These are phyloP conservation scores for Agrotis ipsilon DNA, from an alignment of 2,888 invertebrate species.

Conservation along the genomic window DNA sequence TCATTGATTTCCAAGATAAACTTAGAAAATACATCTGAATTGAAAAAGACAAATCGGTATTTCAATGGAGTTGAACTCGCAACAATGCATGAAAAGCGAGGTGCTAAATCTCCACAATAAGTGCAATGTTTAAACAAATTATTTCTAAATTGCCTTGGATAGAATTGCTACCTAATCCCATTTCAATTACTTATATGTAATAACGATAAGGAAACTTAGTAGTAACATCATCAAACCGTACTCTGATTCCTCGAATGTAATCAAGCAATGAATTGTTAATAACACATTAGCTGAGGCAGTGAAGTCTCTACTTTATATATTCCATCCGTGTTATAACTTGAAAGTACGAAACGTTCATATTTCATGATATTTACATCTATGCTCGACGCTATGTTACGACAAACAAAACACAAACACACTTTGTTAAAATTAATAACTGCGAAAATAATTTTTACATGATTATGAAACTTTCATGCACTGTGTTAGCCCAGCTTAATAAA, in stretches of 20 bases:
- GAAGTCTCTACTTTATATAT: slow-evolving; percentile 44
- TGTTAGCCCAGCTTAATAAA: background rate
- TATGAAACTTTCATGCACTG: slow-evolving; percentile 10
- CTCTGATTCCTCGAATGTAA: slow-evolving; percentile 31
- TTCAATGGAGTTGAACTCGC: too few species aligned
- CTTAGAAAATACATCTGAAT: too few species aligned
- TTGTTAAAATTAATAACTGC: slow-evolving; percentile 25
- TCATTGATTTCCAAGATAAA: too few species aligned
- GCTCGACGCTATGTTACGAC: background rate
- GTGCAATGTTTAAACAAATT: background rate
- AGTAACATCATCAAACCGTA: slow-evolving; percentile 19
- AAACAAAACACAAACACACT: slow-evolving; percentile 7
- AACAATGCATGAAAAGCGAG: too few species aligned
- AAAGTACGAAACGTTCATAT: background rate
- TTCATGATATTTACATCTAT: slow-evolving; percentile 4
- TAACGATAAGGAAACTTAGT: background rate
- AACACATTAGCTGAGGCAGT: slow-evolving; percentile 32
- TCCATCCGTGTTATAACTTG: background rate
- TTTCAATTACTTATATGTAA: background rate
- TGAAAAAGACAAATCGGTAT: too few species aligned
- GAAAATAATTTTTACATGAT: slow-evolving; percentile 7
- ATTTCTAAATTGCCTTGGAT: background rate
- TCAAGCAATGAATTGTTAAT: slow-evolving; percentile 42
- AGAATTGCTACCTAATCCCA: background rate
- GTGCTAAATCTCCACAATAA: too few species aligned